Evolutionary conservation across 1,140 invertebrate species (phyloP).

Genomic region (Rhagoletis zephyria): DNA sequence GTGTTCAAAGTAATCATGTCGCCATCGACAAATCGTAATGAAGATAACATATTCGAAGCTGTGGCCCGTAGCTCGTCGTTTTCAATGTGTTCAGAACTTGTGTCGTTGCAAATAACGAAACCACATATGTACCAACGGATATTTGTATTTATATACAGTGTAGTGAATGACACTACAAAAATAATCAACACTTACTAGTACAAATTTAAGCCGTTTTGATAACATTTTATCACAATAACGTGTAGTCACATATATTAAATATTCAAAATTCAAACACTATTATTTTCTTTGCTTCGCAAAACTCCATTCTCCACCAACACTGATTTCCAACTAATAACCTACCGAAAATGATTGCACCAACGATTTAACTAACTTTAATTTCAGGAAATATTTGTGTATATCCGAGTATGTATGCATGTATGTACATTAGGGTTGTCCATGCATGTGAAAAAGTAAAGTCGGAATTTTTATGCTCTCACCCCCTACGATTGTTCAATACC

Average conservation of each 20-base stretch:
- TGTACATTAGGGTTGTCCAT: neutral
- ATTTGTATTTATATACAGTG: too few species aligned
- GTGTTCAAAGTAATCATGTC: too few species aligned
- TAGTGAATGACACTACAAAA: too few species aligned
- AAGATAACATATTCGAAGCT: too few species aligned
- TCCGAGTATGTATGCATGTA: neutral
- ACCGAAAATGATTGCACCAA: neutral
- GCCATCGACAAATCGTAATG: too few species aligned
- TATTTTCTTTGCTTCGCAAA: neutral
- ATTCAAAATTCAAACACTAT: neutral
- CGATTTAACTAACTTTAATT: conserved; percentile 21
- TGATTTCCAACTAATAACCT: neutral
- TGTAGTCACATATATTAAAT: neutral
- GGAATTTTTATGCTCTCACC: too few species aligned
- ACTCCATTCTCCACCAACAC: neutral
- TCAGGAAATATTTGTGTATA: neutral
- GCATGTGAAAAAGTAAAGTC: neutral
- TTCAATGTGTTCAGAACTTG: too few species aligned
- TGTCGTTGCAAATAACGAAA: too few species aligned
- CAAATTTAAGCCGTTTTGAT: neutral
- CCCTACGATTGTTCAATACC: too few species aligned
- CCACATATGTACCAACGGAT: too few species aligned
- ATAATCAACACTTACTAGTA: conserved; percentile 1
- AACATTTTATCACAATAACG: neutral
- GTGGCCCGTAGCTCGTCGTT: too few species aligned